Evolutionary conservation across 2,113 vertebrate species (phyloP), one percentile per base, ranked within the genome.

Genomic region (Odontesthes bonariensis): DNA sequence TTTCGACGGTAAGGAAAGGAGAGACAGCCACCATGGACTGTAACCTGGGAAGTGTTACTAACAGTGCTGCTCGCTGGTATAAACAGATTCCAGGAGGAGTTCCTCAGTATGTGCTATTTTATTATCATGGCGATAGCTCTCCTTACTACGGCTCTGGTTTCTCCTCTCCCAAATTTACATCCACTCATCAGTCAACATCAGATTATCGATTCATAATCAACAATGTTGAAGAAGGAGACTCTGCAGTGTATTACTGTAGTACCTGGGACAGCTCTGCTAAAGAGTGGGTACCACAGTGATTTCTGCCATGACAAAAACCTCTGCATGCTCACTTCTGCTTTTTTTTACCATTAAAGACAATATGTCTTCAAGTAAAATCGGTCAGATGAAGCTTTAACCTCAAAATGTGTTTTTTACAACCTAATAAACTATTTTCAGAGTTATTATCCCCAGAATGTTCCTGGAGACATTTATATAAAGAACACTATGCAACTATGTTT

Each of bases 281-380:
- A 0, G 57, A 74, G 33, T 0, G 0, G 0, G 82, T 83, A 88
- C 81, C 87, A 92, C 88, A 83, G 81, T 91, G 85, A 88, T 81
- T 70, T 46, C 73, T 59, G 69, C 0, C 62, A 53, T 85, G 79
- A 91, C 83, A 91, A 81, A 86, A 91, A 89, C 88, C 75, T 87
- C 44, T 47, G 58, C 75, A 63, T 20, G 16, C 6, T 33, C 42
- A 70, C 66, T 81, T 79, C 51, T 74, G 57, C 40, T 77, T 54
- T 38, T 54, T 38, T 55, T 60, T 5, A 53, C 10, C 5, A 2
- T 23, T 22, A 1, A 11, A 53, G 11, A 19, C 35, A 38, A 8
- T 7, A 1, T 38, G 35, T 8, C 7, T 27, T 38, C 35, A 38
- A 38, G 10, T 7, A 38, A 38, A 38, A 38, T 7, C 6, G 2